Evolutionary conservation across 2,113 vertebrate genomes (phyloP).

Genomic region (Rhabdornis inornatus): DNA sequence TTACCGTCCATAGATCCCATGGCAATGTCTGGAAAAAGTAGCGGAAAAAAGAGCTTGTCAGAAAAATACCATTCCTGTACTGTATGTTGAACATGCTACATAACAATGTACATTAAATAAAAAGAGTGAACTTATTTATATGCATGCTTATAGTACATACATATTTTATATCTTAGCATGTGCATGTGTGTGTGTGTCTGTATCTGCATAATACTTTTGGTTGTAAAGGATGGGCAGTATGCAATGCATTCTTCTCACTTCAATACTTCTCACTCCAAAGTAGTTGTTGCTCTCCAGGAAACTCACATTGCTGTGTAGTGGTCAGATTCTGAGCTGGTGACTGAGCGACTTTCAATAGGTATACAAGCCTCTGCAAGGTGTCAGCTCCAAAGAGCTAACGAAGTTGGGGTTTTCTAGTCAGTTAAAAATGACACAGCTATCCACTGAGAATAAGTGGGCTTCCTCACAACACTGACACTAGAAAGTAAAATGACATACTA

Average conservation of each 20-base stretch:
- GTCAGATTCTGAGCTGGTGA: neutral
- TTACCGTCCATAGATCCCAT: constrained; percentile 98
- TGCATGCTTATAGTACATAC: neutral
- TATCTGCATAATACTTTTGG: neutral
- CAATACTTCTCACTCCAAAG: neutral
- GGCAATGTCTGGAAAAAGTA: constrained; percentile 84
- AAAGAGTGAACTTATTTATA: neutral
- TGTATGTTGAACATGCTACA: neutral
- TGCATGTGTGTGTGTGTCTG: neutral
- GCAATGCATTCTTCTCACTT: neutral
- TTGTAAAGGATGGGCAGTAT: neutral
- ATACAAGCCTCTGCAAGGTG: neutral
- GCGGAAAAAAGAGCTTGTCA: neutral
- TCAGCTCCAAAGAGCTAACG: neutral
- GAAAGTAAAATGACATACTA: neutral
- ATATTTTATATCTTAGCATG: neutral
- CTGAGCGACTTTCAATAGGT: neutral
- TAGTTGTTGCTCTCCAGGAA: neutral
- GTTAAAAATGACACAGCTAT: neutral
- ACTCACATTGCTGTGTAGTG: neutral
- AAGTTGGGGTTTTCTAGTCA: neutral
- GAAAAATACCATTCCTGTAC: neutral
- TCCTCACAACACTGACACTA: neutral
- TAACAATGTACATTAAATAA: neutral
- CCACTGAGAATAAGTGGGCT: neutral